phyloP scores from a whole-genome alignment of 2,113 vertebrate genomes.

The Saguinus midas region DNA sequence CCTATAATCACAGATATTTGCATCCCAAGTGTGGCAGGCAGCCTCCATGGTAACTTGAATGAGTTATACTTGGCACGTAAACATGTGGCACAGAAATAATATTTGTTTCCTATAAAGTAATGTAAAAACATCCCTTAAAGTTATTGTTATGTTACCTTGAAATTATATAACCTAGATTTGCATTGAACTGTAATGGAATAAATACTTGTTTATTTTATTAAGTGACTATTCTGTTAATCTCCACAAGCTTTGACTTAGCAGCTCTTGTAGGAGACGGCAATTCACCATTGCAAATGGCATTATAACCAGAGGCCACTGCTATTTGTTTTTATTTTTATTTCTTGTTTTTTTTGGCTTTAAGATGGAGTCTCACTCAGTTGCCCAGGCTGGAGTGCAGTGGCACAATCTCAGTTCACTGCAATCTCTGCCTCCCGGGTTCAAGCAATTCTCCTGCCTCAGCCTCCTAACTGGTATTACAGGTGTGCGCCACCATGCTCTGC shows the following conservation, averaged over 20 bases:
- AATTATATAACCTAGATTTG: slow-evolving; percentile 81
- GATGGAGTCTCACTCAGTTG: too few species aligned
- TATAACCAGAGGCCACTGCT: slow-evolving; percentile 50
- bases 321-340: too few species aligned
- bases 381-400: too few species aligned
- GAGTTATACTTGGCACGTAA: slow-evolving; percentile 54
- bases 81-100: slow-evolving; percentile 77
- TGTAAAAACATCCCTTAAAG: slow-evolving; percentile 77
- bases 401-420: too few species aligned
- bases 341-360: too few species aligned
- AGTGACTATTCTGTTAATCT: slow-evolving; percentile 79
- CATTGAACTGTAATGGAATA: slow-evolving; percentile 79
- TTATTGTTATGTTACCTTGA: slow-evolving; percentile 81
- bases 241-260: slow-evolving; percentile 73
- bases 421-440: too few species aligned
- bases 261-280: slow-evolving; percentile 56
- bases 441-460: too few species aligned
- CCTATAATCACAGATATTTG: not conserved
- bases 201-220: slow-evolving; percentile 82
- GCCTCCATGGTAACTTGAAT: slow-evolving; percentile 60
- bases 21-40: not conserved
- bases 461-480: too few species aligned
- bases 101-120: slow-evolving; percentile 78
- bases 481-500: too few species aligned
- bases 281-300: slow-evolving; percentile 69